Base-by-base conservation (phyloP, 2,888 invertebrate species). In the Osedax frankpressi region DNA sequence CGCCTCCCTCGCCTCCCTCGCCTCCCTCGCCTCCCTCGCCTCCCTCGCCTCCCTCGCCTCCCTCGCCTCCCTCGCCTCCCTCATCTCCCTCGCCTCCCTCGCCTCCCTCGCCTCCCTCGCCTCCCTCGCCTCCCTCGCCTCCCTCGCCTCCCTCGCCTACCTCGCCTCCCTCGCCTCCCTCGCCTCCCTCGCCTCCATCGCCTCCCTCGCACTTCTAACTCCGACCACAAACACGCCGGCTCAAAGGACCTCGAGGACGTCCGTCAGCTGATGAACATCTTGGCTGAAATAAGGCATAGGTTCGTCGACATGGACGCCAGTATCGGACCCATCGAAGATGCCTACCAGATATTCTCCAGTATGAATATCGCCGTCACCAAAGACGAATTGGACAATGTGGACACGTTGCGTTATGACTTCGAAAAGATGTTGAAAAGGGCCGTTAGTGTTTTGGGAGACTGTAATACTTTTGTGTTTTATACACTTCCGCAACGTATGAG, bases 301-400 rank as follows among this genome's bases (percentile, higher is more conserved):
- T 80, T 82, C 76, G 81, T 82, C 27, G 90, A 90, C 80, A 91
- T 92, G 79, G 88, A 89, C 77, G 89, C 92, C 88, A 76, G 78
- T 30, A 77, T 83, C n/a, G 88, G 88, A 77, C 85, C 90, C 2
- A 91, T 93, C 80, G 91, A 91, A 85, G 91, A 92, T 81, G 90
- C 90, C 0, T 93, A 92, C 81, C 87, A 86, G 0, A 87, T 90
- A n/a, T 89, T 92, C 81, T 82, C 81, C 72, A 80, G 80, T 65
- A 79, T 44, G 11, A 6, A 79, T 6, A 87, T 88, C 77, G 73
- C 88, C 87, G 88, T 92, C 30, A 88, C 89, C 0, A 89, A 89
- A 82, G 92, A 92, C 76, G 92, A 93, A 80, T 88, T 89, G 3
- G 90, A 92, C 74, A 87, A 89, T 82, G 91, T 92, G 1, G 90